Conservation (phyloP, 2,797 vertebrate species). For the Macropodus opercularis region DNA sequence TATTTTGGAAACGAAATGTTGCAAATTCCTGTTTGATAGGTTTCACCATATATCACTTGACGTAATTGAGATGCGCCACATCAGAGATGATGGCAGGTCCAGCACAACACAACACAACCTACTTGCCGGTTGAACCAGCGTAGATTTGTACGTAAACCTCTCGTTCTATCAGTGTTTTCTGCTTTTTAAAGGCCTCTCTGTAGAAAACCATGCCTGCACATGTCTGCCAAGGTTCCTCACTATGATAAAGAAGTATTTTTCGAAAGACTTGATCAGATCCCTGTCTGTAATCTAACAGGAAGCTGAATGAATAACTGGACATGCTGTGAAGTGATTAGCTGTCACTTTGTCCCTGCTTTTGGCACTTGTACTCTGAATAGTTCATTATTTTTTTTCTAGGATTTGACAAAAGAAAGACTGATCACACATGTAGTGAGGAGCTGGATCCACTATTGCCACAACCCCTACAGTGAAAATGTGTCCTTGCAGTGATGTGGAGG, state of each 20-base stretch:
- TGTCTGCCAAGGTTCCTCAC: not conserved
- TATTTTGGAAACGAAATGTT: conserved; percentile 47
- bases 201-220: conserved; percentile 19
- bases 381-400: conserved; percentile 2
- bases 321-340: no score
- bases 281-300: not conserved
- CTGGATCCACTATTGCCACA: not conserved
- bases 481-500: not conserved
- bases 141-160: conserved; percentile 57
- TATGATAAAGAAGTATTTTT: conserved; percentile 11
- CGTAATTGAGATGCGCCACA: conserved; percentile 73
- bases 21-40: conserved; percentile 21
- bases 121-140: conserved; percentile 40
- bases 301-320: no score
- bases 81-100: conserved; percentile 70
- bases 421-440: not conserved
- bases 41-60: conserved; percentile 4
- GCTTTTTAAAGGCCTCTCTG: not conserved
- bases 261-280: not conserved
- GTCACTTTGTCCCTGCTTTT: not conserved
- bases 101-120: conserved; percentile 50
- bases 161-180: conserved; percentile 4
- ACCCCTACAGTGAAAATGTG: not conserved
- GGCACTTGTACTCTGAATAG: conserved; percentile 1
- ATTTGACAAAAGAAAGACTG: not conserved